Conservation (phyloP, 2,113 vertebrate genomes). For the Microcebus tavaratra region DNA sequence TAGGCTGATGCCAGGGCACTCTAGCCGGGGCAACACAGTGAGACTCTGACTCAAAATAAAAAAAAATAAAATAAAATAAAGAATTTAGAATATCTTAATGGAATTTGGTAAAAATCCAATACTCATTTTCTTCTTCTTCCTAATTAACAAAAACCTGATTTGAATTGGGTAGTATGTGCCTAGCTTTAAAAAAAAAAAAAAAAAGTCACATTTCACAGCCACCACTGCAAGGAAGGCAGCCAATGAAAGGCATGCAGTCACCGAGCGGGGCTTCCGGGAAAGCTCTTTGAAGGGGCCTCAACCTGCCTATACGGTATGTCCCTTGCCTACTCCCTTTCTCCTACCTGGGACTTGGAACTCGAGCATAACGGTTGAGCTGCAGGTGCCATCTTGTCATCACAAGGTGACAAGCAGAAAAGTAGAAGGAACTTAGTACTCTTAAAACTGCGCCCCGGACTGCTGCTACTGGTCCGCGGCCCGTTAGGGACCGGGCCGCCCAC, state of each 20-base stretch:
- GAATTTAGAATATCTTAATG: neutral
- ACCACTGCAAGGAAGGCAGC: neutral
- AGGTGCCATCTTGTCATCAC: neutral
- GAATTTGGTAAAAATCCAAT: constrained; percentile 9
- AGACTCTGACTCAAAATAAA: no score
- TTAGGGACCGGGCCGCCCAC: no score
- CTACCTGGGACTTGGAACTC: neutral
- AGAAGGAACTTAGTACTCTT: no score
- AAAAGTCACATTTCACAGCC: neutral
- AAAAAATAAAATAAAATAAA: neutral
- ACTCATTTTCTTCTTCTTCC: neutral
- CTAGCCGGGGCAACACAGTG: no score
- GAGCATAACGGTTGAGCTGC: neutral
- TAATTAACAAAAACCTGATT: constrained; percentile 20
- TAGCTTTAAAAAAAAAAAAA: neutral
- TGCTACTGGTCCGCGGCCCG: no score
- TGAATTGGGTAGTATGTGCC: neutral
- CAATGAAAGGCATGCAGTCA: neutral
- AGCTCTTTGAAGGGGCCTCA: neutral
- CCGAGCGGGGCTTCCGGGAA: neutral
- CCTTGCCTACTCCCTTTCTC: neutral
- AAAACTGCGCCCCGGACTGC: no score
- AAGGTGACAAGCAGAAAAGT: neutral
- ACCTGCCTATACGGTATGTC: neutral
- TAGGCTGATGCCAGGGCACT: no score